A percentile compares a stretch with the other conserved stretches of the same genome.
Evolutionary conservation across 2,888 invertebrate species (phyloP).

Genomic region (Mimas tiliae): DNA sequence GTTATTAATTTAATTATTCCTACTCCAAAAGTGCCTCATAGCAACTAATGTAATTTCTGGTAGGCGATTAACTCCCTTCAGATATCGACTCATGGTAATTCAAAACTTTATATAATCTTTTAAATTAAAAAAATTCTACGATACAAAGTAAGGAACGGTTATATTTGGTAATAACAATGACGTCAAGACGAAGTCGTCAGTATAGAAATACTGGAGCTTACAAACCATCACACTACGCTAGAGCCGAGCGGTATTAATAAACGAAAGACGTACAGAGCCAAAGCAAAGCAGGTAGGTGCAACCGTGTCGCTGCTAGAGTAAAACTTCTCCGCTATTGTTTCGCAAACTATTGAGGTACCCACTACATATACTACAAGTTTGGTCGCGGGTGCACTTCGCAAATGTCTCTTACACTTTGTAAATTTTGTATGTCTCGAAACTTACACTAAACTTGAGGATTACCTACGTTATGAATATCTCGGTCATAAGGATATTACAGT

Average conservation of each 20-base stretch:
- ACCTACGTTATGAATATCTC: conserved; percentile 33
- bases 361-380: conserved; percentile 51
- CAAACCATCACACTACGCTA: conserved; percentile 43
- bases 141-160: no score
- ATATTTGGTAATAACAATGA: no score
- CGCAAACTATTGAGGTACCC: conserved; percentile 53
- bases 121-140: no score
- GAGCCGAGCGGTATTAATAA: conserved; percentile 53
- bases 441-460: conserved; percentile 53
- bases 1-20: no score
- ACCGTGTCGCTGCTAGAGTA: conserved; percentile 43
- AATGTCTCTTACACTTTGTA: conserved; percentile 59
- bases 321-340: conserved; percentile 70
- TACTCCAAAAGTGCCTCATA: no score
- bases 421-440: conserved; percentile 56
- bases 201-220: conserved; percentile 52
- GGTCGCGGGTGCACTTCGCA: conserved; percentile 58
- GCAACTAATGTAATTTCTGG: no score
- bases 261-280: conserved; percentile 37
- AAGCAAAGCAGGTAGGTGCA: conserved; percentile 38
- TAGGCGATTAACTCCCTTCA: no score
- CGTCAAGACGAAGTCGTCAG: conserved; percentile 37
- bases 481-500: conserved; percentile 1
- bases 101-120: no score
- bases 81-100: no score